These are phyloP conservation scores for Podarcis cretensis DNA, from an alignment of 2,113 vertebrate species.

Conservation along the genomic window DNA sequence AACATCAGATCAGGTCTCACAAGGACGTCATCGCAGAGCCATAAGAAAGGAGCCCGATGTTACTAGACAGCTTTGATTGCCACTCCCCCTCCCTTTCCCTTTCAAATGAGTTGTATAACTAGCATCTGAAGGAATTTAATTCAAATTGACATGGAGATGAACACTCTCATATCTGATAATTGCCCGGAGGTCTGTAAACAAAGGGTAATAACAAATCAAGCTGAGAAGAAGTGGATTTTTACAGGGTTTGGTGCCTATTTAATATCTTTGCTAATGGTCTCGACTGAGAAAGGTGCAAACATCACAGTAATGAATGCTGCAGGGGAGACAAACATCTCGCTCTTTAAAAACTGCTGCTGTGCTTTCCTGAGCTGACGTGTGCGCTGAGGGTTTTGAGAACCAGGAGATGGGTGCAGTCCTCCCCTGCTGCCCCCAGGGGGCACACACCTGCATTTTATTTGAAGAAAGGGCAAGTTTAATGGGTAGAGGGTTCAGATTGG, in stretches of 20 bases:
- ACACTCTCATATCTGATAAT: constrained; percentile 49
- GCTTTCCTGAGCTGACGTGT: not conserved
- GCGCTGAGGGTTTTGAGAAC: not conserved
- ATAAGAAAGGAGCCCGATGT: not conserved
- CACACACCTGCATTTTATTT: not conserved
- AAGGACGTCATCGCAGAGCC: not conserved
- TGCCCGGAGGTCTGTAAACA: constrained; percentile 57
- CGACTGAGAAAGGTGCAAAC: constrained; percentile 51
- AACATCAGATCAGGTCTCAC: not conserved
- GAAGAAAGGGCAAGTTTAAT: not conserved
- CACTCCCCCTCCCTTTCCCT: not conserved
- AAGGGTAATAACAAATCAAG: constrained; percentile 55
- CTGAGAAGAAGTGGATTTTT: constrained; percentile 56
- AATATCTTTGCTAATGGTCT: constrained; percentile 59
- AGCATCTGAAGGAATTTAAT: constrained; percentile 59
- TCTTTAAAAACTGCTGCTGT: not conserved
- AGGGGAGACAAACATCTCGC: not conserved
- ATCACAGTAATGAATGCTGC: constrained; percentile 48
- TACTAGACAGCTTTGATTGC: not conserved
- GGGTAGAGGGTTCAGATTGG: not conserved
- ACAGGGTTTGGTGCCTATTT: constrained; percentile 48
- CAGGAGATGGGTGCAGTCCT: not conserved
- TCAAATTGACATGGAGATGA: constrained; percentile 58
- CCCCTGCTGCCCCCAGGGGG: not conserved
- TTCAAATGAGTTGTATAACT: constrained; percentile 59